Evolutionary conservation across 1,140 invertebrate species (phyloP), one percentile per base, ranked within the genome.

Genomic region (Pachyrhynchus sulphureomaculatus): DNA sequence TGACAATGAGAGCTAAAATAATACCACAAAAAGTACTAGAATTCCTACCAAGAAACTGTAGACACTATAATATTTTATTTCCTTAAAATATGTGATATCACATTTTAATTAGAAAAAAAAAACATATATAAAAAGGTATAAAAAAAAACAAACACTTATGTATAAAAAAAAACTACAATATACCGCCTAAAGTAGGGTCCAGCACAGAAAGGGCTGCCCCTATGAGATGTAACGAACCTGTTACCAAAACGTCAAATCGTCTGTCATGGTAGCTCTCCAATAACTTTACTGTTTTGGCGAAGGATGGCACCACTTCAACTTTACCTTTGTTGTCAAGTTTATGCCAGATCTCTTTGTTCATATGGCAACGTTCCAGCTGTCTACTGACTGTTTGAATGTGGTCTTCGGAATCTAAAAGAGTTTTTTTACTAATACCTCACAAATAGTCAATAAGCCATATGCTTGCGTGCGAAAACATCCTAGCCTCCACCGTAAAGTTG

Each of bases 151-250:
- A 26, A 26, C 24, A 26, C 24, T 12, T 5, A 37, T n/a, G 4
- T n/a, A n/a, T 39, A 39, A 39, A 39, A 39, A 1, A 13, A 48
- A 13, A 15, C n/a, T n/a, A 61, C 13, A 62, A 45, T 36, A 42
- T n/a, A 21, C 62, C 64, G 18, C 42, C 42, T n/a, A 75, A 68
- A 42, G 68, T 58, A 4, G 68, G 69, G 62, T 75, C 71, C 10
- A 75, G 36, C 33, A 75, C 26, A 39, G 61, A 67, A 42, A 96
- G 78, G 12, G 87, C 81, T n/a, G 89, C 88, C 1, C 95, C 95
- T 12, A 98, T 87, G 52, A 98, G 80, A 81, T 96, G 91, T 59
- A 98, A 77, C 34, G 95, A 98, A 9, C 95, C 96, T 15, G 94
- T 95, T 1, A 96, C 82, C 9, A 98, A 79, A 12, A 97, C 79